Evolutionary conservation across 2,888 invertebrate species (phyloP), one percentile per base, ranked within the genome.

Genomic region (Orthosia gothica): DNA sequence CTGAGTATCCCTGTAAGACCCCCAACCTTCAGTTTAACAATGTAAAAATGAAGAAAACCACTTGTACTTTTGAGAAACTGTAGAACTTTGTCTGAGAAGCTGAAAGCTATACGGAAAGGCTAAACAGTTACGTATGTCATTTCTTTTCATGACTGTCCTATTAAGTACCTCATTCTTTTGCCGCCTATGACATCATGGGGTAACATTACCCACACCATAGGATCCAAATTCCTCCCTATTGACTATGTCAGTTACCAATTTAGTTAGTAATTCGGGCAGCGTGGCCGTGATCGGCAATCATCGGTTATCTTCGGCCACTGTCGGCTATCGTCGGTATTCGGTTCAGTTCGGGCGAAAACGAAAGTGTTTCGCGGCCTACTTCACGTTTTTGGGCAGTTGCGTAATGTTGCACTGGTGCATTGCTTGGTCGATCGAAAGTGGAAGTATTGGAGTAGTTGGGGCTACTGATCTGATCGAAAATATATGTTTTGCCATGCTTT

Each of bases 281-380:
- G 61, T 83, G 80, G 20, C 70, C 73, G 49, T 83, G 74, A 66
- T 81, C 81, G 81, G 84, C 50, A 54, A 81, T 67, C 82, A 20
- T 85, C 86, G 79, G 57, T 47, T 12, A 45, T 69, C 50, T 54
- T 85, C 86, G 83, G 83, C 47, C 26, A 65, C 50, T 32, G 55
- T 84, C 85, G 85, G 85, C 49, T 20, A 62, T 52, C 50, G 62
- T 68, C 85, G 65, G 72, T 66, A 68, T 78, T 78, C 70, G 86
- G 85, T 84, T 76, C 81, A 87, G 75, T 79, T 85, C 86, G 88
- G 87, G 91, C 92, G 93, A 94, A 94, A 94, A 92, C 91, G 96
- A 94, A 94, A 94, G 95, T 94, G 90, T 91, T 90, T 88, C 91
- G 89, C 92, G 92, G 90, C 94, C 93, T 91, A 94, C 92, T 90